Evolutionary conservation across 2,888 invertebrate genomes (phyloP).

Genomic region (Thereva nobilitata): DNA sequence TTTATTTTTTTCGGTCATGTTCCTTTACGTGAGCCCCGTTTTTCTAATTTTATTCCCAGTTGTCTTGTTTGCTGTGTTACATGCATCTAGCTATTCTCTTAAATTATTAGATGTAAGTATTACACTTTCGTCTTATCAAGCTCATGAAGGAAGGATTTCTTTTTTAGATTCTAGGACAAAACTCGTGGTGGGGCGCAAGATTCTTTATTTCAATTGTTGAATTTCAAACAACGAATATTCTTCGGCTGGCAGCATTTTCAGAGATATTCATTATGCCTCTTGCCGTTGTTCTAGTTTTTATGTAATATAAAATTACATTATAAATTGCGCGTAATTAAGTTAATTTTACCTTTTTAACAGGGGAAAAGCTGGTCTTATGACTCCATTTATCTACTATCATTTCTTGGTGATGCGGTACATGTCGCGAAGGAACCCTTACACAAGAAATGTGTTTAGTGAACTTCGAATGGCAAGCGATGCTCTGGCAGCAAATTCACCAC

Average conservation of each 20-base stretch:
- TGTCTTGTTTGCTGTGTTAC: constrained; percentile 87
- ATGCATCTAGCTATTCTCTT: constrained; percentile 90
- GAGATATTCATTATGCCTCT: constrained; percentile 93
- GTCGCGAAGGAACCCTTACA: constrained; percentile 95
- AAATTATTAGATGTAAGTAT: constrained; percentile 88
- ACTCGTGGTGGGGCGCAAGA: constrained; percentile 86
- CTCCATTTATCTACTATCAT: constrained; percentile 96
- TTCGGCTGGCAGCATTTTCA: constrained; percentile 87
- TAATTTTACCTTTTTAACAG: constrained; percentile 61
- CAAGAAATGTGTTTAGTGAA: constrained; percentile 89
- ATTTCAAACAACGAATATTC: constrained; percentile 85
- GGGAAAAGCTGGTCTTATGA: constrained; percentile 85
- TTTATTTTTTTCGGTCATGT: constrained; percentile 91
- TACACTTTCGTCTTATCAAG: neutral
- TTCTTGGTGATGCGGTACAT: constrained; percentile 91
- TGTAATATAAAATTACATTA: constrained; percentile 67
- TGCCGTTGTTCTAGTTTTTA: constrained; percentile 76
- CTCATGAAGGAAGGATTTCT: constrained; percentile 19
- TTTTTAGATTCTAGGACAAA: constrained; percentile 84
- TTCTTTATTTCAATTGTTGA: constrained; percentile 86
- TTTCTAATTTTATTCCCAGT: constrained; percentile 89
- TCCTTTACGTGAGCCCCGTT: constrained; percentile 86
- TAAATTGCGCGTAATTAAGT: neutral
- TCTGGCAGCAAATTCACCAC: constrained; percentile 73
- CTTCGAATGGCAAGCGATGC: constrained; percentile 74